A percentile compares a stretch with the other conserved stretches of the same genome.
Evolutionary conservation across 2,888 invertebrate species (phyloP).

Genomic region (Pristionchus fissidentatus): DNA sequence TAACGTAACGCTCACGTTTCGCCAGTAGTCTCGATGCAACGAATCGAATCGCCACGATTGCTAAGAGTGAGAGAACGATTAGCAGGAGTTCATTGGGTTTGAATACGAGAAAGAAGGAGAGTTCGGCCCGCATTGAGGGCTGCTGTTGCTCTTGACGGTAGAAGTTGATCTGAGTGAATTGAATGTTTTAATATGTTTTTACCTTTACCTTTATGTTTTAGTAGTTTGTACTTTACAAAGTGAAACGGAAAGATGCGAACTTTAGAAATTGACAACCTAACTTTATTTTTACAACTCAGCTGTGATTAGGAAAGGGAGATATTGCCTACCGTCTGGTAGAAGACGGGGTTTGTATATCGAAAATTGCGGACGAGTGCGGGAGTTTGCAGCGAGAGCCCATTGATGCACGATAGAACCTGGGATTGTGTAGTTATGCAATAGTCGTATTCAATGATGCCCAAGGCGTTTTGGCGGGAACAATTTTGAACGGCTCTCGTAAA

Average conservation of each 20-base stretch:
- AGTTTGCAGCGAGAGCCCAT: not conserved
- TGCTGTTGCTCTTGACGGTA: not conserved
- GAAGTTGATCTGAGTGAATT: slow-evolving; percentile 13
- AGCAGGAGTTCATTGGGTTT: not conserved
- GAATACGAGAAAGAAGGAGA: slow-evolving; percentile 33
- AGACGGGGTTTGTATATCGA: slow-evolving; percentile 23
- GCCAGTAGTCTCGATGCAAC: not conserved
- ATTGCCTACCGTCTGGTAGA: slow-evolving; percentile 27
- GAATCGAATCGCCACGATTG: not conserved
- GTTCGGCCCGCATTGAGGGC: not conserved
- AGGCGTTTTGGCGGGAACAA: not conserved
- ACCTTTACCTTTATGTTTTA: too few relatives aligned
- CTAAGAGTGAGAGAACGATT: not conserved
- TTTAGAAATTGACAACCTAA: too few relatives aligned
- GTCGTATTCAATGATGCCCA: too few relatives aligned
- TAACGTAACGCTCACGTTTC: not conserved
- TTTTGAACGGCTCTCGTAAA: too few relatives aligned
- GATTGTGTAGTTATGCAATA: too few relatives aligned
- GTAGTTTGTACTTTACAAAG: too few relatives aligned
- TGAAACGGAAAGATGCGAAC: too few relatives aligned
- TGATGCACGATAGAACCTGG: slow-evolving; percentile 35
- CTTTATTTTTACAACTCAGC: too few relatives aligned
- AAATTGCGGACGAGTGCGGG: slow-evolving; percentile 2
- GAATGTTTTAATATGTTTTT: too few relatives aligned
- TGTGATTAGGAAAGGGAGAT: too few relatives aligned